Evolutionary conservation across 2,888 invertebrate genomes (phyloP), one percentile per base, ranked within the genome.

Genomic region (Folsomia manolachei): DNA sequence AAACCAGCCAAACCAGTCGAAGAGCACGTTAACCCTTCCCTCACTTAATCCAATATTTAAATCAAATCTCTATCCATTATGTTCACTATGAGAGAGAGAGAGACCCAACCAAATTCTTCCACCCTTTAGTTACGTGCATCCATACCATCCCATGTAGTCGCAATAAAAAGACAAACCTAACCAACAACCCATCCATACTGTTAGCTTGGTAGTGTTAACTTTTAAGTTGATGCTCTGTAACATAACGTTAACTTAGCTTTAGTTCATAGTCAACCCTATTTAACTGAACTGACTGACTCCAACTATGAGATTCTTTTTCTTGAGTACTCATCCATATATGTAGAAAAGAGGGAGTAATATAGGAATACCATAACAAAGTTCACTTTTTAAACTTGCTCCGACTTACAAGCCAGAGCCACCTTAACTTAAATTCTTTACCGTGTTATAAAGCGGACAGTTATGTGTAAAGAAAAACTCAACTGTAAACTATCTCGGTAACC

Each of bases 1-100:
- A 56, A 56, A 56, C 56, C 56, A 56, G 56, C 56, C 56, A 56
- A 56, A 56, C 56, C 56, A 56, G 56, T 56, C 56, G 75, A 75
- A 73, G 79, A 76, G 77, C 77, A 76, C 77, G 76, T 77, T 79
- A 76, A 79, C 79, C 76, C 79, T 76, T 71, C 76, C 71, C 70
- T 69, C 56, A 39, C 63, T 73, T 63, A 51, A 56, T 56, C 56
- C 56, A 56, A 56, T 56, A 56, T 56, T 56, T 56, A 56, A 56
- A 56, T 56, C 56, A 56, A 56, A 56, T 56, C 56, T 56, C 56
- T 56, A 56, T 56, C 56, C 56, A 56, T 56, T 56, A 56, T 56
- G 21, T 56, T 56, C 14, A 14, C 39, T 39, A 56, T 56, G 56
- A n/a, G 56, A 56, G 21, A 56, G 56, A 56, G 56, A 19, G 56